Percentiles rank a stretch among this genome's conserved stretches.
Conservation (phyloP, 1,140 invertebrate genomes). For the Drosophila nannoptera region DNA sequence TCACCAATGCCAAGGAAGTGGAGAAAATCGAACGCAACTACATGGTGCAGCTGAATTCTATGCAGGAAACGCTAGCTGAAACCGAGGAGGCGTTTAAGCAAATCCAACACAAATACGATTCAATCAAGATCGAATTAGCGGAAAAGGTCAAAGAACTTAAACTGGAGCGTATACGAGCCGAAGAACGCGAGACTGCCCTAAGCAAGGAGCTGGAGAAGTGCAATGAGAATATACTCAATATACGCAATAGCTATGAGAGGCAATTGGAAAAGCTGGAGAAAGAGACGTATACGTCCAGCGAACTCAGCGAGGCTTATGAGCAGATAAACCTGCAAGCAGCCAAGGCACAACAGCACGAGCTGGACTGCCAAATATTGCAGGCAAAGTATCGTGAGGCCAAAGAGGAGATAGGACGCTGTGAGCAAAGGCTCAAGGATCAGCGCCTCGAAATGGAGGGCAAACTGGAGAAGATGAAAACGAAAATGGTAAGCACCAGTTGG, state of each 20-base stretch:
- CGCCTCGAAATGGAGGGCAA: conserved; percentile 84
- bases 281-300: not conserved
- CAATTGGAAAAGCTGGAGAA: conserved; percentile 15
- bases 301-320: not conserved
- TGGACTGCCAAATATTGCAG: conserved; percentile 66
- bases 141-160: conserved; percentile 33
- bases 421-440: conserved; percentile 80
- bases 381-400: conserved; percentile 68
- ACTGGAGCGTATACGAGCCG: not conserved
- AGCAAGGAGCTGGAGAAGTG: conserved; percentile 15
- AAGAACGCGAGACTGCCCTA: not conserved
- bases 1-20: not conserved
- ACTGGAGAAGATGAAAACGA: conserved; percentile 84
- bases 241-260: conserved; percentile 5
- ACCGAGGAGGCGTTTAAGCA: conserved; percentile 18
- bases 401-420: conserved; percentile 45
- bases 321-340: not conserved
- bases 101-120: not conserved
- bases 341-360: conserved; percentile 35
- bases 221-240: not conserved
- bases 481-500: conserved; percentile 82
- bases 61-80: conserved; percentile 1
- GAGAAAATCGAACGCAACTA: not conserved
- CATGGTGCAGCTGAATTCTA: conserved; percentile 1
- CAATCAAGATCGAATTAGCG: conserved; percentile 20